Evolutionary conservation across 2,888 invertebrate genomes (phyloP).

Genomic region (Synergus laeviventris): DNA sequence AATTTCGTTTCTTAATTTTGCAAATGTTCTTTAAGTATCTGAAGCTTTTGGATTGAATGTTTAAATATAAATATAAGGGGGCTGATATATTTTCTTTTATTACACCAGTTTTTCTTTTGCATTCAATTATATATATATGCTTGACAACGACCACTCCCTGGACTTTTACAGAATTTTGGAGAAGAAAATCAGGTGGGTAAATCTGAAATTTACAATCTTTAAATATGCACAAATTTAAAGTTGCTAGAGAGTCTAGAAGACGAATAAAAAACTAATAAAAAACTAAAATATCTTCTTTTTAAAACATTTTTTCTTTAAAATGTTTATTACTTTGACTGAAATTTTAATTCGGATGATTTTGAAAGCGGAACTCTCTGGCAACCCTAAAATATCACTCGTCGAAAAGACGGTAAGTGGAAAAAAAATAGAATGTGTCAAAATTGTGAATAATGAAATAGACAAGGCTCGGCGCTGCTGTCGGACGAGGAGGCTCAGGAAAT

Average conservation of each 20-base stretch:
- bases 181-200: conserved; percentile 88
- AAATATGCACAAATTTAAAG: background rate
- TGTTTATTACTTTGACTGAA: no score
- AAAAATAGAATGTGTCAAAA: conserved; percentile 49
- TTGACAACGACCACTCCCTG: conserved; percentile 52
- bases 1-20: background rate
- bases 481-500: conserved; percentile 95
- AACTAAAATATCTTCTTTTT: no score
- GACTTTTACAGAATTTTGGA: conserved; percentile 87
- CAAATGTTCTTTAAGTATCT: conserved; percentile 1
- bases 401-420: conserved; percentile 38
- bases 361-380: background rate
- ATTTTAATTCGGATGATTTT: background rate
- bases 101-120: conserved; percentile 48
- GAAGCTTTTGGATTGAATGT: background rate
- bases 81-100: conserved; percentile 16
- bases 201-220: background rate
- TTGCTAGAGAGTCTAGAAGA: background rate
- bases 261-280: background rate
- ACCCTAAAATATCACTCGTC: background rate
- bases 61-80: background rate
- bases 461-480: conserved; percentile 86
- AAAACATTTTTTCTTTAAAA: background rate
- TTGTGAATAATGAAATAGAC: conserved; percentile 77
- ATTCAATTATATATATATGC: conserved; percentile 53